Conservation (phyloP, 2,888 invertebrate species). For the Neocrepidodera transversa region DNA sequence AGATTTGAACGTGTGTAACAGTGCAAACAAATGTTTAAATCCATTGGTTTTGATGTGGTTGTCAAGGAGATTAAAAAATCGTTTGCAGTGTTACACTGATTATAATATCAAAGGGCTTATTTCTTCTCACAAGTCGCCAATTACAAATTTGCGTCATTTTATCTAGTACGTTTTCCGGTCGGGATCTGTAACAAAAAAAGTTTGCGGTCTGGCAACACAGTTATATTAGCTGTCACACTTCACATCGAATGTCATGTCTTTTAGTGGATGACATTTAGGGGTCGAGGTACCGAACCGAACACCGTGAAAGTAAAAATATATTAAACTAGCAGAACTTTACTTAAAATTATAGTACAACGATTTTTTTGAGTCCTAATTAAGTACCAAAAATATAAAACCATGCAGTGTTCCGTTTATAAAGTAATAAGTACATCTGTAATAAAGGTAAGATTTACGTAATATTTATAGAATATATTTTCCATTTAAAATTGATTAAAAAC, state of each 20-base stretch:
- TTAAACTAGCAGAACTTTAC: conserved; percentile 6
- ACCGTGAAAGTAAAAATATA: conserved; percentile 3
- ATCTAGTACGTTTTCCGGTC: too few relatives aligned
- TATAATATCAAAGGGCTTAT: too few relatives aligned
- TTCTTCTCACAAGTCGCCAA: too few relatives aligned
- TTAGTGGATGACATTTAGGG: conserved; percentile 22
- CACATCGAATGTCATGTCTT: neutral
- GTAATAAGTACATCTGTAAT: conserved; percentile 58
- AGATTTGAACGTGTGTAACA: too few relatives aligned
- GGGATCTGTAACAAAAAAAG: too few relatives aligned
- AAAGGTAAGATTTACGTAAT: conserved; percentile 56
- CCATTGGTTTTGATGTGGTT: too few relatives aligned
- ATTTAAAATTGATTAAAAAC: too few relatives aligned
- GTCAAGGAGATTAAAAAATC: too few relatives aligned
- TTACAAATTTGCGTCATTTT: too few relatives aligned
- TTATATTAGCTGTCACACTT: neutral
- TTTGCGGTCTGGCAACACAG: neutral
- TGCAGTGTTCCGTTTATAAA: conserved; percentile 63
- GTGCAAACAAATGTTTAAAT: too few relatives aligned
- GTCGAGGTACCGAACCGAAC: too few relatives aligned
- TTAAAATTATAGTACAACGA: conserved; percentile 1
- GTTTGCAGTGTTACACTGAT: too few relatives aligned
- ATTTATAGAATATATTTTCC: conserved; percentile 5
- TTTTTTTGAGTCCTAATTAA: conserved; percentile 5
- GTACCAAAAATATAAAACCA: conserved; percentile 43